Conservation (phyloP, 2,888 invertebrate species). For the Mayetiola destructor region DNA sequence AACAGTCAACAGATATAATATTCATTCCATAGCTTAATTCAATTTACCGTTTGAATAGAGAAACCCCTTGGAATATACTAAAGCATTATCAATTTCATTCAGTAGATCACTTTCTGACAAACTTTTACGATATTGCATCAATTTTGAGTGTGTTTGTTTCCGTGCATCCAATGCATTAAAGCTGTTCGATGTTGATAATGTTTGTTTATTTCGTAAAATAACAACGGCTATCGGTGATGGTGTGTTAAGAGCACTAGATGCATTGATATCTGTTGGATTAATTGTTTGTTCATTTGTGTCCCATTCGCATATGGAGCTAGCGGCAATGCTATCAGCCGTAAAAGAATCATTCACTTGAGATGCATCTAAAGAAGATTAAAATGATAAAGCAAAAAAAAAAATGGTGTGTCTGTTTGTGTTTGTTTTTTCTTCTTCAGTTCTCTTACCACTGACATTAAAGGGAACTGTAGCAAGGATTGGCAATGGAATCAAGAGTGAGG, state of each 20-base stretch:
- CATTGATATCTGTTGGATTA: background rate
- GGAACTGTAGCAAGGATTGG: no score
- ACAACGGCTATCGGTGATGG: constrained; percentile 1
- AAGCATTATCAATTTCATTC: constrained; percentile 48
- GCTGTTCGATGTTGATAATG: background rate
- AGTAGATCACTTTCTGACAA: constrained; percentile 40
- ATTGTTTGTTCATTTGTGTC: background rate
- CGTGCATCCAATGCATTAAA: constrained; percentile 15
- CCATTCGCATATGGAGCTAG: background rate
- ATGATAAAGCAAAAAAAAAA: no score
- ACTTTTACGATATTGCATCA: constrained; percentile 31
- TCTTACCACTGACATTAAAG: no score
- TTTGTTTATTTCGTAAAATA: background rate
- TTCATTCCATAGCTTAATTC: no score
- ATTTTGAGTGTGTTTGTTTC: constrained; percentile 31
- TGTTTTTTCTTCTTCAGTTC: no score
- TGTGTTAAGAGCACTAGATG: background rate
- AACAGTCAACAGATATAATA: no score
- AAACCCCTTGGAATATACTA: constrained; percentile 46
- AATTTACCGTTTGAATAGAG: constrained; percentile 37
- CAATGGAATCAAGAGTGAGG: no score
- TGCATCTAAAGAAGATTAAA: no score
- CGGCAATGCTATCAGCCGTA: background rate
- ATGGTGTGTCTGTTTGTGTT: no score
- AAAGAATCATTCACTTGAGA: background rate